Conservation (phyloP, 2,888 invertebrate species). For the Stictocephala bisonia region DNA sequence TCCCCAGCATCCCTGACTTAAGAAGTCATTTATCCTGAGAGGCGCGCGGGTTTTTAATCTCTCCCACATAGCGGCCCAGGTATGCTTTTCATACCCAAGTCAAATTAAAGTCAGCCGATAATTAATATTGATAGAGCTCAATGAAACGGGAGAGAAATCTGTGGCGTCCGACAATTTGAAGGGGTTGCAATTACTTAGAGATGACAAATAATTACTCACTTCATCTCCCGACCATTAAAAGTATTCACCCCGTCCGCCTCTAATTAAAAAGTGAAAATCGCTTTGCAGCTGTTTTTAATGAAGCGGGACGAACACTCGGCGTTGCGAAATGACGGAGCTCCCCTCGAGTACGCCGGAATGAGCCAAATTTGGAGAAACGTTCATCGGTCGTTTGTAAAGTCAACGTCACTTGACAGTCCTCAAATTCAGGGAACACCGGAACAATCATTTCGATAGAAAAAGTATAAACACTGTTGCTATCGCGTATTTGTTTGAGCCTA, state of each 20-base stretch:
- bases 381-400: constrained; percentile 35
- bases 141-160: constrained; percentile 28
- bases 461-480: no score
- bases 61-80: constrained; percentile 19
- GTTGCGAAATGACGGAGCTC: constrained; percentile 18
- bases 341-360: constrained; percentile 34
- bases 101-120: constrained; percentile 24
- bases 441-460: no score
- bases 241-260: constrained; percentile 4
- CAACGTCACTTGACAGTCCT: constrained; percentile 23
- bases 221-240: not conserved
- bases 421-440: no score
- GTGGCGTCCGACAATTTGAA: constrained; percentile 27
- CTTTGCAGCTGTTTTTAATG: constrained; percentile 34
- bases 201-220: constrained; percentile 23
- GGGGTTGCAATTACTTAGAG: constrained; percentile 37
- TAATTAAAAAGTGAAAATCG: constrained; percentile 38
- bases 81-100: constrained; percentile 9
- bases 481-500: no score
- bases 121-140: constrained; percentile 33
- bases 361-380: constrained; percentile 40
- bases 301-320: constrained; percentile 27
- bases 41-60: constrained; percentile 40
- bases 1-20: not conserved
- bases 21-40: constrained; percentile 14